A percentile compares a stretch with the other conserved stretches of the same genome.
Evolutionary conservation across 2,797 vertebrate genomes (phyloP).

Genomic region (Eulemur mongoz): DNA sequence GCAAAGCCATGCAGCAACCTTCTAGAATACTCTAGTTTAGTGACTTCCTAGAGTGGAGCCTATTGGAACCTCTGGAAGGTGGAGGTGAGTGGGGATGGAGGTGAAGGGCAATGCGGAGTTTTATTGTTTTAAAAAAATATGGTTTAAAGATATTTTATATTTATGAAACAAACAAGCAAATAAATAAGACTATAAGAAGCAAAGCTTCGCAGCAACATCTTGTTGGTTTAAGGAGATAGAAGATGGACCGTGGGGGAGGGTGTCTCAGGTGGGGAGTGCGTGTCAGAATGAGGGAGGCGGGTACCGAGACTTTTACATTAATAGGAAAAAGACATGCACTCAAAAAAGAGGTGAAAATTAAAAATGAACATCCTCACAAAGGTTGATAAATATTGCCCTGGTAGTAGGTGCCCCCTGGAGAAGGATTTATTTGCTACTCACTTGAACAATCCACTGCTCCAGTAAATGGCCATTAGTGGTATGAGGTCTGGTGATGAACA

Average conservation of each 20-base stretch:
- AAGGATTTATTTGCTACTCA: constrained; percentile 59
- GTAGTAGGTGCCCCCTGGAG: not conserved
- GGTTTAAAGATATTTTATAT: not conserved
- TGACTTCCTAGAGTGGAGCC: not conserved
- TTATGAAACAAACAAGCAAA: not conserved
- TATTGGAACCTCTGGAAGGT: not conserved
- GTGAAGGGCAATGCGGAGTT: not conserved
- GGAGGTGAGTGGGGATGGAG: not conserved
- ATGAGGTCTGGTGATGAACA: constrained; percentile 62
- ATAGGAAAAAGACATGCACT: not conserved
- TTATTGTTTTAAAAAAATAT: not conserved
- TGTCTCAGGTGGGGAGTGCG: fast-evolving
- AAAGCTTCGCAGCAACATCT: not conserved
- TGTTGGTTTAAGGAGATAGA: not conserved
- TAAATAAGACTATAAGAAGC: not conserved
- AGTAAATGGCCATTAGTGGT: constrained; percentile 71
- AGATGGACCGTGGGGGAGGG: not conserved
- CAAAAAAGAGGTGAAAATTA: not conserved
- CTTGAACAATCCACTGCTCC: constrained; percentile 49
- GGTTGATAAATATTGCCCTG: constrained; percentile 27
- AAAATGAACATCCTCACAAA: constrained; percentile 3
- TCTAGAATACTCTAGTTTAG: not conserved
- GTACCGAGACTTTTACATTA: not conserved
- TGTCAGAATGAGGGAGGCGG: not conserved
- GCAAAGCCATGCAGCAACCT: not conserved